Evolutionary conservation across 2,888 invertebrate species (phyloP).

Genomic region (Strigamia maritima): DNA sequence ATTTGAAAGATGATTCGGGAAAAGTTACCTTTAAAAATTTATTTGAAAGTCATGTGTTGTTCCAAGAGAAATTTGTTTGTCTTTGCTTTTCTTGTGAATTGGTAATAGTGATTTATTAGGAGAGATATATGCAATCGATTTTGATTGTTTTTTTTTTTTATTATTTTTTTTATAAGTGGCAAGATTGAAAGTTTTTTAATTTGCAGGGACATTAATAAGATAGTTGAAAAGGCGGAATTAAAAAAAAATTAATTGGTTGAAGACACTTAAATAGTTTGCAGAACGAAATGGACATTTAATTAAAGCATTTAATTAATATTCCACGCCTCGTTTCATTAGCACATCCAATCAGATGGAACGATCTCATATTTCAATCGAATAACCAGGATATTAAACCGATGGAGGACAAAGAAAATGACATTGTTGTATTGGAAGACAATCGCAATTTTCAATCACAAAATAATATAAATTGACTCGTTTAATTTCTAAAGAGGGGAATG

Average conservation of each 20-base stretch:
- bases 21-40: background rate
- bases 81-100: background rate
- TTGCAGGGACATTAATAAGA: background rate
- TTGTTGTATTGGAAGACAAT: background rate
- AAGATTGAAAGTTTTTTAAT: too few species aligned
- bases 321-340: conserved; percentile 4
- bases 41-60: background rate
- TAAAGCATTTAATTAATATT: conserved; percentile 4
- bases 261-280: background rate
- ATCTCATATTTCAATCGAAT: conserved; percentile 4
- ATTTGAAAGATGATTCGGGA: background rate
- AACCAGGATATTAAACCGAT: background rate
- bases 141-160: too few species aligned
- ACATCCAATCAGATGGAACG: conserved; percentile 4
- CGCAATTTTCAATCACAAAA: conserved; percentile 4
- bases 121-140: too few species aligned
- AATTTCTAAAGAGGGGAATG: background rate
- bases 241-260: background rate
- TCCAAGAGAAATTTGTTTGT: background rate
- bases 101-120: background rate
- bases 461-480: background rate
- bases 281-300: background rate
- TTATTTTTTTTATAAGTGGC: too few species aligned
- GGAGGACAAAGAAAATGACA: conserved; percentile 4
- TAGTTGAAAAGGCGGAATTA: background rate